Percentiles rank a stretch among this genome's conserved stretches.
Evolutionary conservation across 2,888 invertebrate species (phyloP).

Genomic region (Ganaspis brasiliensis): DNA sequence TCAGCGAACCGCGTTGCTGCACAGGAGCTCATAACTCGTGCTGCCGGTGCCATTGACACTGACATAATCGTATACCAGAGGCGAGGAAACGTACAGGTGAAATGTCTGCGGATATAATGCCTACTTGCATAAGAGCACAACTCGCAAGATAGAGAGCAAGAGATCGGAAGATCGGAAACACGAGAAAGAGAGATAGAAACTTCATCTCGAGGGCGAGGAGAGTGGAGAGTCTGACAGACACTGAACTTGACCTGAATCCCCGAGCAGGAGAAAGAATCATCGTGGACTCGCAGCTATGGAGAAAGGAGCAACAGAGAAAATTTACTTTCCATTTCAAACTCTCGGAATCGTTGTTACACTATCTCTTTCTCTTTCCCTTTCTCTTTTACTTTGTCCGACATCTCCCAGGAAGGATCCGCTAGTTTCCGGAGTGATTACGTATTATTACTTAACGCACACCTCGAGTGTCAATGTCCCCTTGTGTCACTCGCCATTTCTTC

Average conservation of each 20-base stretch:
- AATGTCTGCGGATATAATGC: slow-evolving; percentile 63
- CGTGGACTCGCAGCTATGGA: slow-evolving; percentile 54
- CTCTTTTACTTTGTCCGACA: slow-evolving; percentile 11
- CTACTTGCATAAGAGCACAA: slow-evolving; percentile 67
- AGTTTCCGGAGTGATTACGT: slow-evolving; percentile 19
- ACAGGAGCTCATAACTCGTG: slow-evolving; percentile 60
- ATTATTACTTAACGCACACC: slow-evolving; percentile 3
- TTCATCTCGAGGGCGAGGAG: slow-evolving; percentile 62
- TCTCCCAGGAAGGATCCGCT: slow-evolving; percentile 31
- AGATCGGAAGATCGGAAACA: slow-evolving; percentile 47
- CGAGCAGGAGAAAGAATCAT: slow-evolving; percentile 60
- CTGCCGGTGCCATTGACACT: slow-evolving; percentile 77
- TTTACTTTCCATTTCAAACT: slow-evolving; percentile 75
- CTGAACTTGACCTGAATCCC: slow-evolving; percentile 62
- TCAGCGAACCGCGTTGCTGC: slow-evolving; percentile 73
- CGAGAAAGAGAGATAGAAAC: slow-evolving; percentile 49
- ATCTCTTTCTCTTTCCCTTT: slow-evolving; percentile 59
- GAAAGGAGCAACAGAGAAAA: slow-evolving; percentile 69
- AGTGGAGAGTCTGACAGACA: slow-evolving; percentile 56
- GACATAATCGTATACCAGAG: slow-evolving; percentile 71
- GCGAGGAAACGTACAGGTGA: slow-evolving; percentile 67
- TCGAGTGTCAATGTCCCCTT: background rate
- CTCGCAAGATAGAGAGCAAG: slow-evolving; percentile 29
- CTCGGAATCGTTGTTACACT: slow-evolving; percentile 68
- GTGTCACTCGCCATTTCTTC: no score